Evolutionary conservation across 23 tunicate species (phyloP), one percentile per base, ranked within the genome.

Genomic region (Trididemnum nubilum): DNA sequence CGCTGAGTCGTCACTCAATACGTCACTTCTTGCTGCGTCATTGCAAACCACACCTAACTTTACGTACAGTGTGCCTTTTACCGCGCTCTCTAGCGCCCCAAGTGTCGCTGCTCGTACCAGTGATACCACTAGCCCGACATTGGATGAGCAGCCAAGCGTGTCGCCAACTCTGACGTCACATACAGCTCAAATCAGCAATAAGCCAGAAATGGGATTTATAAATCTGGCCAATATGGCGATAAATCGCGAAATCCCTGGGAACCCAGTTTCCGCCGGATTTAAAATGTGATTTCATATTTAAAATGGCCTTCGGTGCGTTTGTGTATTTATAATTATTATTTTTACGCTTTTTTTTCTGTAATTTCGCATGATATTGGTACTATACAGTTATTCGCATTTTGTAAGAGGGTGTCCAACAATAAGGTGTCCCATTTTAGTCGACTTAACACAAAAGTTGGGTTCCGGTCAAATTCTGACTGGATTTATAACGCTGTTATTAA

Each of bases 71-170:
- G 78, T 73, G 58, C 78, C 78, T 73, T 73, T 73, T 23, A 39
- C 58, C 30, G 78, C 58, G 21, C 78, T 73, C 59, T 67, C 74
- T 31, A 73, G 78, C 78, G 58, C 78, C 29, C 29, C 78, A 2
- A 12, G 9, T 24, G 58, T 15, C 4, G 30, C 25, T 12, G 57
- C 58, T 39, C 78, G 57, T 26, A 28, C 30, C 31, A 73, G 27
- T 27, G 78, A 73, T 3, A 30, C 31, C 2, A 3, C 31, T 2
- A 73, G 78, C 39, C 74, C 78, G 57, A 58, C 24, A 5, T 4
- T 2, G 58, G 78, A 38, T 21, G 57, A 38, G 58, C 78, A n/a
- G 32, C 78, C 57, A 73, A 30, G 7, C 33, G 74, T 31, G 15
- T 12, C 74, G 37, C 38, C 74, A 12, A 67, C 33, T 67, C 12